Base-by-base conservation (phyloP, 2,888 invertebrate species). In the Nipponacmea schrenckii region DNA sequence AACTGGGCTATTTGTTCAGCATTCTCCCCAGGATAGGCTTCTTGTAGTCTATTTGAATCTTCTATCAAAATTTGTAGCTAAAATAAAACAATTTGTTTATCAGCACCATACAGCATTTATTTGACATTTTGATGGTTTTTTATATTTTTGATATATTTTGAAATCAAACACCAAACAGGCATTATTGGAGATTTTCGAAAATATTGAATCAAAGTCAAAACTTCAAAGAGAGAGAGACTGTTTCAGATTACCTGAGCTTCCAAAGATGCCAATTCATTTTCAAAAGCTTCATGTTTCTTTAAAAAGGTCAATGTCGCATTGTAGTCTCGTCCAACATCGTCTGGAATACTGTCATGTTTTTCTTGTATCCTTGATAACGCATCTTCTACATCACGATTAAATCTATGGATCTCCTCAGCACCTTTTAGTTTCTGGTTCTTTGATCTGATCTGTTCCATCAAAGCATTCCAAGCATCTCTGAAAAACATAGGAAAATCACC, bases 381-480 rank as follows among this genome's bases (percentile, higher is more conserved):
- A 86, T 98, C 97, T 27, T 94, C 95, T 1, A 95, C 96, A 89
- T 98, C 98, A 69, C 97, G 93, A 90, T 98, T 98, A 92, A 97
- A 98, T 70, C 97, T 93, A 90, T 98, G 98, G 79, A 98, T 96
- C 90, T 98, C 97, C 14, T 96, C 97, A 0, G 98, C 98, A 0
- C 96, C 98, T 86, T 94, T 93, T 56, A 99, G 91, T 62, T 96
- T 94, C 75, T 94, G 93, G 78, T 95, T 95, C 17, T 98, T 92
- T 67, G 94, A 93, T 81, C 94, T 94, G 73, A 98, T 94, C 86
- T 95, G 93, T 68, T 95, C 94, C 67, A 96, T 91, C 0, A 98
- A 92, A 64, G 94, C 93, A 78, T 95, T 94, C 98, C 98, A 99
- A 5, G 87, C 79, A 56, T 86, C 81, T 63, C 88, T 89, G 77